Evolutionary conservation across 1,140 invertebrate genomes (phyloP), one percentile per base, ranked within the genome.

Genomic region (Tribolium madens): DNA sequence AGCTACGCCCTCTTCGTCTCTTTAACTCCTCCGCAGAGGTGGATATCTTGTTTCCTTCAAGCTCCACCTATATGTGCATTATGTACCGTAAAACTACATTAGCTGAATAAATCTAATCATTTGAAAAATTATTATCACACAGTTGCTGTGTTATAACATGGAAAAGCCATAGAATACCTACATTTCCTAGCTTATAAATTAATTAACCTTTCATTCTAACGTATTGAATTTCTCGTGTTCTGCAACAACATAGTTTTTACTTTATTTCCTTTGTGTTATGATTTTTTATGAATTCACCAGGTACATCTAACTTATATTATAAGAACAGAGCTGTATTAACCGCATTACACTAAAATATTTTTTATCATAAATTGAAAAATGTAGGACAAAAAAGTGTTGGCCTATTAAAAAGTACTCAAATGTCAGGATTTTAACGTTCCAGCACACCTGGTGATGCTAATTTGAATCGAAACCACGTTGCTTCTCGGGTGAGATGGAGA

Each of bases 11-110:
- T 71, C 71, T 72, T 68, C 72, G 50, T 52, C 46, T 64, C 48
- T 50, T 46, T 72, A 72, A 68, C 74, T 64, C 74, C 50, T 68
- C 68, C 47, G 36, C 57, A 76, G 60, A 47, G 70, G 47, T 36
- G 26, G 48, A 21, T 78, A 78, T 78, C 77, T 10, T n/a, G 48
- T 78, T 78, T 72, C 77, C 18, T 9, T 42, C 36, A 50, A 47
- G 14, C 47, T 72, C 68, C 73, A 78, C 77, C 77, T 78, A 76
- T 78, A 57, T 76, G 70, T 72, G 21, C 48, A 72, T 50, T 26
- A 47, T 18, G 68, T 72, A 72, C 12, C 7, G n/a, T 18, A 71
- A 15, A 60, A 26, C 21, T 26, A 33, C 26, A 36, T 36, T 71
- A 71, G 10, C 31, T 69, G 21, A 26, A 46, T 47, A 71, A 71